Base-by-base conservation (phyloP, 1,140 invertebrate species). In the Hirudo medicinalis region DNA sequence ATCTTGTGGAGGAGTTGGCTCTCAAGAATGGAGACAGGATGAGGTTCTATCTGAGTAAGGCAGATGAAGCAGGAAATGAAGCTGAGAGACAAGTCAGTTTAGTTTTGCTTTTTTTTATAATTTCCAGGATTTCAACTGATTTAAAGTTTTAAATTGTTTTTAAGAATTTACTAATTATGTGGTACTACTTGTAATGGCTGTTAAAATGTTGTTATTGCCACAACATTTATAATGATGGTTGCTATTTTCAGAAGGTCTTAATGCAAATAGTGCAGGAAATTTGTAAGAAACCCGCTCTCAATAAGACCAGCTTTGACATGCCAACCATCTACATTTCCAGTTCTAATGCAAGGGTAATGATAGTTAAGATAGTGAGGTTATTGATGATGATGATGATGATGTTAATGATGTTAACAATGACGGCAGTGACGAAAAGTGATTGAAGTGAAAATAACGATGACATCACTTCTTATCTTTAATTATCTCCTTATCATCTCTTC, bases 251-350 rank as follows among this genome's bases (percentile, higher is more conserved):
- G 80, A 84, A 86, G 75, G 86, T 87, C 0, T 82, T 87, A 81
- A 87, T 87, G 86, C 86, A 87, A 77, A 87, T 87, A 75, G 86
- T 87, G 0, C 86, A 87, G 78, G 86, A 87, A 75, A 75, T 87
- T 32, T 87, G 86, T 75, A 87, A 86, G 76, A 77, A 85, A 54
- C 85, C 85, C 3, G 85, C 85, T 40, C 77, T 87, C 27, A 87
- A 87, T 74, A 79, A 84, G 71, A 85, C 84, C 57, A 85, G 86
- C 2, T 87, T 87, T 78, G 85, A 87, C 67, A 87, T 87, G 86
- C 85, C 86, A 5, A 86, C 86, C 6, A 87, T 87, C 69, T 87
- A 84, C 75, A 82, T 87, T 19, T 86, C 86, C 20, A 81, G 82
- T 74, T 78, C 82, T 72, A 83, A 82, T 75, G 72, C 72, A 15